Evolutionary conservation across 2,113 vertebrate genomes (phyloP), one percentile per base, ranked within the genome.

Genomic region (Boleophthalmus pectinirostris): DNA sequence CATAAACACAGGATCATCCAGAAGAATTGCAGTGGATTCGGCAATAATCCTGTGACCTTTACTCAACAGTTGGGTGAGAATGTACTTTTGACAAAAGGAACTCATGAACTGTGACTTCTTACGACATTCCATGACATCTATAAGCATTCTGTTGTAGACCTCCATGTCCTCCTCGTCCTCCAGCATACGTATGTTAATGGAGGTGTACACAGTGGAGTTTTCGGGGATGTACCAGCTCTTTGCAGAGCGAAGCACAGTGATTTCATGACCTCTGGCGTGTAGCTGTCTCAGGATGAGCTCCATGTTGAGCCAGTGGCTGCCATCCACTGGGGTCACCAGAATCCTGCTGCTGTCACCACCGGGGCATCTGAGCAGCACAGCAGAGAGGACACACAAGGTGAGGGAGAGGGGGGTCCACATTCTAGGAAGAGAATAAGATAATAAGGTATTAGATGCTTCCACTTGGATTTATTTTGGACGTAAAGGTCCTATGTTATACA

Each of bases 231-330:
- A 90, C 92, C 90, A 91, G 68, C 91, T 91, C 25, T 85, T 89
- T 14, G 91, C 0, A 3, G 83, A 86, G 46, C 88, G 74, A 89
- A 94, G 45, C 16, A 95, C 90, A 0, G 94, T 95, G 47, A 95
- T 84, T 0, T 85, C 61, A 0, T 96, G 95, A 13, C 92, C 94
- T 20, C 79, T 86, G 14, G 51, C 71, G 24, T 92, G 90, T 21
- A 96, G 93, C 57, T 93, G 87, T 13, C 82, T 56, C 0, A 98
- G 85, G 21, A 96, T 88, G 0, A 80, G 54, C 25, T 92, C 89
- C 81, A 94, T 90, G 83, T 94, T 95, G n/a, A 96, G 66, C 94
- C 93, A 95, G 70, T 95, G 95, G 85, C 95, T 97, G n/a, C 89
- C 94, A 20, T 94, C 94, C 0, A 90, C 83, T 0, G 93, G 94